These are phyloP conservation scores for Cheilosia pagana DNA, from an alignment of 2,888 invertebrate species.

Conservation along the genomic window DNA sequence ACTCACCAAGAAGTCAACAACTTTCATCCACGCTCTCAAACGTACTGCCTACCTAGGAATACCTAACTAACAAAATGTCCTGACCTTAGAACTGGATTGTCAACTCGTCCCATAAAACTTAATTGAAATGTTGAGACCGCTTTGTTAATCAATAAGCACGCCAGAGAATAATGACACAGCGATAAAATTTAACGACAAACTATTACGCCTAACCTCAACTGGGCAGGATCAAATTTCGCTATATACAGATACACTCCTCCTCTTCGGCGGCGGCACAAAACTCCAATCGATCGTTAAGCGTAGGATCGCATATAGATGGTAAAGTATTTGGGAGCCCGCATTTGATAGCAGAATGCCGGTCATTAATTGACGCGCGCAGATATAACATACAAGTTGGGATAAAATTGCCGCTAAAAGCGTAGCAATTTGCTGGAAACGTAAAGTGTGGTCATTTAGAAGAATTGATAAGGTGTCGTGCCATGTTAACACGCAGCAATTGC, in stretches of 20 bases:
- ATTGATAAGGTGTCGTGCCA: conserved; percentile 25
- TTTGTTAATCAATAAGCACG: conserved; percentile 43
- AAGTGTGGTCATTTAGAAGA: conserved; percentile 6
- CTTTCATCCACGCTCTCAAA: neutral
- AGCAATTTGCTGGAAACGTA: conserved; percentile 31
- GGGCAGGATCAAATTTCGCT: conserved; percentile 29
- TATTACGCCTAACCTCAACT: conserved; percentile 50
- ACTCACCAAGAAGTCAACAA: neutral
- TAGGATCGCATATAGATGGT: neutral
- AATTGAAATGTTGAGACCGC: conserved; percentile 36
- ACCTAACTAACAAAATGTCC: too few relatives aligned
- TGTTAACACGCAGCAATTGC: conserved; percentile 14
- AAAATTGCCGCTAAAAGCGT: conserved; percentile 33
- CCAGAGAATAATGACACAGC: conserved; percentile 35
- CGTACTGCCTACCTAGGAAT: neutral
- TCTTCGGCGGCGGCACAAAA: neutral
- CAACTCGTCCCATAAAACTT: conserved; percentile 24
- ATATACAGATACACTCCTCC: neutral
- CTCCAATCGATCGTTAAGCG: neutral
- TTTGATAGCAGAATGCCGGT: neutral
- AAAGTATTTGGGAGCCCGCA: neutral
- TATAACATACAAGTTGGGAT: conserved; percentile 1
- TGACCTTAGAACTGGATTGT: neutral
- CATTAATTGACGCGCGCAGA: conserved; percentile 39
- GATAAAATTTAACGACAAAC: conserved; percentile 50